Base-by-base conservation (phyloP, 2,113 vertebrate species). In the Megaleporinus macrocephalus region DNA sequence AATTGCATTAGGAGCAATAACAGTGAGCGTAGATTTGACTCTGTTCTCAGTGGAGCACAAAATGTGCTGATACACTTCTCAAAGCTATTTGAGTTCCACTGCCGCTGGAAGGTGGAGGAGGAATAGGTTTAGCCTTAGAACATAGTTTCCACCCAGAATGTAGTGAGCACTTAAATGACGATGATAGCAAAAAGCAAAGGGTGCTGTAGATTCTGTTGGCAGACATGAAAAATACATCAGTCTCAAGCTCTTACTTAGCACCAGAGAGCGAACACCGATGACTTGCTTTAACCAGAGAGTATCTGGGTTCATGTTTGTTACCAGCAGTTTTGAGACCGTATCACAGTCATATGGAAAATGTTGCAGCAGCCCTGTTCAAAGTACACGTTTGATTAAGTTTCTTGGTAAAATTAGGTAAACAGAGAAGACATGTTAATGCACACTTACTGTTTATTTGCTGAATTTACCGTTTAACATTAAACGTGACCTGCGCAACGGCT, bases 21-120 rank as follows among this genome's bases (percentile, higher is more conserved):
- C 66, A 82, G 59, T 68, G 80, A 82, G 80, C 70, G 66, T 79
- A 53, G 72, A 79, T 85, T 77, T 75, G 62, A 75, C 76, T 79
- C 75, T 79, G 53, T 79, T 84, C 71, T 87, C 83, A 79, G 30
- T 82, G 82, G 73, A 82, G 76, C 79, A 84, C 72, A 76, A 79
- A 82, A 84, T 84, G 79, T 86, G 85, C 82, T 76, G 82, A 86
- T 84, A 49, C 65, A 76, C 75, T 76, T 86, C 72, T 51, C 79
- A 49, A 82, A 82, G 36, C n/a, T 33, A 71, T 86, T 78, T 59
- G 65, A 78, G 75, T 79, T 84, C 79, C 70, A 74, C 59, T 77
- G 44, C 33, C 27, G n/a, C 65, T 80, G 57, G 41, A 80, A 75
- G 73, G 73, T 69, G 63, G 78, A 66, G 73, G 44, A 72, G 81